These are phyloP conservation scores for Apis florea DNA, from an alignment of 1,140 invertebrate genomes.

Conservation along the genomic window DNA sequence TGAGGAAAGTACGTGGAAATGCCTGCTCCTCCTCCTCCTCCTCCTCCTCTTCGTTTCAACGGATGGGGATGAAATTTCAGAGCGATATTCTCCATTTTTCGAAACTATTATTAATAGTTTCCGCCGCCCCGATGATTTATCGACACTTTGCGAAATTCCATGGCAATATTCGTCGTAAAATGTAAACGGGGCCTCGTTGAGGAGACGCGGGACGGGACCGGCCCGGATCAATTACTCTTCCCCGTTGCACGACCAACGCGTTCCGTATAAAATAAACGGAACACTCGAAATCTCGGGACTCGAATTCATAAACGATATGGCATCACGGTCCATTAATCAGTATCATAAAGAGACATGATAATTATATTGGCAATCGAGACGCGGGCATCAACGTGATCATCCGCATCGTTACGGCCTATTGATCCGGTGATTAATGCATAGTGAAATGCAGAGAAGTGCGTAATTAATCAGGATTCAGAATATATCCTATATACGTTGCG, in stretches of 20 bases:
- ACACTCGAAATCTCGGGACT: background rate
- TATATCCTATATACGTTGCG: background rate
- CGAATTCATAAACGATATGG: conserved; percentile 28
- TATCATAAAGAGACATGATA: conserved; percentile 48
- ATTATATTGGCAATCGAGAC: conserved; percentile 50
- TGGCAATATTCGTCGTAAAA: background rate
- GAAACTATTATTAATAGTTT: no score
- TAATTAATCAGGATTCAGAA: conserved; percentile 46
- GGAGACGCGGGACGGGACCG: background rate
- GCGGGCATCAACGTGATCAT: conserved; percentile 33
- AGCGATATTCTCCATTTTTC: no score
- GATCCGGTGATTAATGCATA: conserved; percentile 44
- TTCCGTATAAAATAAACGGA: conserved; percentile 2
- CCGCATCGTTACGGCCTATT: conserved; percentile 46
- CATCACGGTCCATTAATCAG: conserved; percentile 50
- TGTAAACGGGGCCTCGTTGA: background rate
- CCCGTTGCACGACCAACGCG: no score
- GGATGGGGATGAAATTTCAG: no score
- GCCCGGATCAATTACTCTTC: background rate
- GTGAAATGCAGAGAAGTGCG: conserved; percentile 28
- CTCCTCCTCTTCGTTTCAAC: no score
- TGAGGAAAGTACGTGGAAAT: no score
- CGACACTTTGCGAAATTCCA: background rate
- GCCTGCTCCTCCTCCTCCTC: no score
- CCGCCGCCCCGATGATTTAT: background rate